phyloP scores from a whole-genome alignment of 2,888 invertebrate species.

The Napeogenes inachia region DNA sequence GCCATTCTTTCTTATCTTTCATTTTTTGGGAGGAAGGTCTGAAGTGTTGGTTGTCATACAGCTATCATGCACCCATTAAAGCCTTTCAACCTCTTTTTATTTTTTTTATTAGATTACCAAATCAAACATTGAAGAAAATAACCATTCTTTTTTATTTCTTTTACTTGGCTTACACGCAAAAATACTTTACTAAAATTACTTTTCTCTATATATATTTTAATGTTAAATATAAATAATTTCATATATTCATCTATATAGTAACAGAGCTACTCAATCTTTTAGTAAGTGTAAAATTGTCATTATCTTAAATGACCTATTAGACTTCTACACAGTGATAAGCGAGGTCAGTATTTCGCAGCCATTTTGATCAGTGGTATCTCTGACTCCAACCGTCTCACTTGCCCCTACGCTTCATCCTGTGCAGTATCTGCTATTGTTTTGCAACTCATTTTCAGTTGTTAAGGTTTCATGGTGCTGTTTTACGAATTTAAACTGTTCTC shows the following conservation, averaged over 20 bases:
- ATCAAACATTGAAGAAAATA: too few species aligned
- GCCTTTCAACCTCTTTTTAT: too few species aligned
- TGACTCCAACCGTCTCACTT: conserved; percentile 40
- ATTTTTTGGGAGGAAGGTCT: too few species aligned
- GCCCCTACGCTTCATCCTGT: conserved; percentile 36
- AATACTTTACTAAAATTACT: too few species aligned
- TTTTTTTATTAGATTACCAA: too few species aligned
- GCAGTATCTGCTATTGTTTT: conserved; percentile 33
- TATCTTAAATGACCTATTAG: conserved; percentile 38
- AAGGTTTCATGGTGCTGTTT: conserved; percentile 69
- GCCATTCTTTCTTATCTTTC: too few species aligned
- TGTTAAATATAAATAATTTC: neutral
- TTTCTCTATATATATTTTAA: neutral
- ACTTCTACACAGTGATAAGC: conserved; percentile 51
- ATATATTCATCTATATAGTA: conserved; percentile 10
- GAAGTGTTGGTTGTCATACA: too few species aligned
- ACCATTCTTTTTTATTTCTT: too few species aligned
- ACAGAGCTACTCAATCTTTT: conserved; percentile 16
- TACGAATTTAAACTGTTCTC: conserved; percentile 43
- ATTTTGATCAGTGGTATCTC: conserved; percentile 63
- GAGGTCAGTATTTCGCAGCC: conserved; percentile 54
- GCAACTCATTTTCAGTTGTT: conserved; percentile 29
- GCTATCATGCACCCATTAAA: too few species aligned
- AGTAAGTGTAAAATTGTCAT: conserved; percentile 34
- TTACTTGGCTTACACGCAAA: too few species aligned